Evolutionary conservation across 1,140 invertebrate species (phyloP).

Genomic region (Dinoponera quadriceps): DNA sequence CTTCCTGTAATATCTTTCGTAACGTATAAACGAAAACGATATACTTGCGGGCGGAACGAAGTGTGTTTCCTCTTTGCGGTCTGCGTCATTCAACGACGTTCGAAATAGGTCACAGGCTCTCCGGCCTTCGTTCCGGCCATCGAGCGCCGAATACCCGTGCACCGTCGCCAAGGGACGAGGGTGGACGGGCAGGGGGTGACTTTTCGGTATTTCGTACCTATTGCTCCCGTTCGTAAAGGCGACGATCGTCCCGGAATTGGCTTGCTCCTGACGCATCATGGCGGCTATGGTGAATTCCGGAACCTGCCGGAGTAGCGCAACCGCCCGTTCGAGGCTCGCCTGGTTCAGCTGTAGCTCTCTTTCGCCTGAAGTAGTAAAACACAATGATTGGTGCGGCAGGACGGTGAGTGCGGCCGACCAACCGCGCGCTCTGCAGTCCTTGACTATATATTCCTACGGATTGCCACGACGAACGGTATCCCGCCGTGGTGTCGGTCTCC

Average conservation of each 20-base stretch:
- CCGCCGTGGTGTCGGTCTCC: too few relatives aligned
- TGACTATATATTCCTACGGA: background rate
- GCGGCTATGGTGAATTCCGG: conserved; percentile 93
- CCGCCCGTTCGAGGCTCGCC: conserved; percentile 88
- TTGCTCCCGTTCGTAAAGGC: conserved; percentile 92
- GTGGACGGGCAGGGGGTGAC: background rate
- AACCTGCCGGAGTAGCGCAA: conserved; percentile 88
- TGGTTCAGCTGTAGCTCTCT: conserved; percentile 90
- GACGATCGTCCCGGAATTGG: conserved; percentile 93
- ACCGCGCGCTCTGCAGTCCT: background rate
- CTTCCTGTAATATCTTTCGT: too few relatives aligned
- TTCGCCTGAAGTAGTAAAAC: conserved; percentile 87
- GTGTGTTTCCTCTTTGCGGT: background rate
- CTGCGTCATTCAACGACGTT: background rate
- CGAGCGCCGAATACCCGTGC: background rate
- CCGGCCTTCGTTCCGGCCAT: background rate
- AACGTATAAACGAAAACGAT: background rate
- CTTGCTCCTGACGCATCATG: conserved; percentile 91
- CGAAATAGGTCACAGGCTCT: conserved; percentile 28
- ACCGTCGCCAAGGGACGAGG: too few relatives aligned
- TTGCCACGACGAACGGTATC: too few relatives aligned
- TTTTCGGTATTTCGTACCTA: conserved; percentile 84
- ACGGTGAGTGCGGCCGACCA: background rate
- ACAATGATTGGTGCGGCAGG: conserved; percentile 62
- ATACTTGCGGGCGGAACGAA: background rate